A percentile compares a stretch with the other conserved stretches of the same genome.
These are phyloP conservation scores for Odontothrips loti DNA, from an alignment of 2,888 invertebrate genomes.

Conservation along the genomic window DNA sequence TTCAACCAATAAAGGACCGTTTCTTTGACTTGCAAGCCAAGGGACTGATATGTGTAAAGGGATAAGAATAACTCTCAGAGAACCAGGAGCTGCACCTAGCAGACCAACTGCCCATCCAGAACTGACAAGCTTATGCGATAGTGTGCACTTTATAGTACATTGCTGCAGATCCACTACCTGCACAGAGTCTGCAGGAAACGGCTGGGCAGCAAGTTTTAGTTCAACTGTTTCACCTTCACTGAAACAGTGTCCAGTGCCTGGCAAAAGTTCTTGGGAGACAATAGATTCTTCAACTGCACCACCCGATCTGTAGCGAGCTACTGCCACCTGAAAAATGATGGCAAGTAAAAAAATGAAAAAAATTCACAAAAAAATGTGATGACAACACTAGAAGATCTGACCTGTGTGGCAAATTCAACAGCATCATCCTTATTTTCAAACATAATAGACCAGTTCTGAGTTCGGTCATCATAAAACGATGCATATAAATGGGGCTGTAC, in stretches of 20 bases:
- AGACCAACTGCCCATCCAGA: not conserved
- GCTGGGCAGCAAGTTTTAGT: not conserved
- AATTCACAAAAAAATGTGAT: too few relatives aligned
- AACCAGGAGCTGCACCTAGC: not conserved
- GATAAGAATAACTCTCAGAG: not conserved
- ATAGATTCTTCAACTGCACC: not conserved
- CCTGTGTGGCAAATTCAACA: constrained; percentile 37
- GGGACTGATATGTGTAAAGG: not conserved
- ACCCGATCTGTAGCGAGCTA: not conserved
- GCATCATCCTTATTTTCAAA: constrained; percentile 41
- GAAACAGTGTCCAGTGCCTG: not conserved
- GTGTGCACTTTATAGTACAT: not conserved
- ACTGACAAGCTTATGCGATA: not conserved
- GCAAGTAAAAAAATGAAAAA: too few relatives aligned
- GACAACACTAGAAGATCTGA: not conserved
- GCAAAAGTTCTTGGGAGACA: not conserved
- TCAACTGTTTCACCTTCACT: not conserved
- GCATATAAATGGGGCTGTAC: constrained; percentile 37
- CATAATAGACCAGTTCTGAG: constrained; percentile 48
- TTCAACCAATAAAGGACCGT: not conserved
- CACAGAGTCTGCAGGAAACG: constrained; percentile 30
- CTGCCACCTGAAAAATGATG: not conserved
- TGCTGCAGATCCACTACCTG: not conserved
- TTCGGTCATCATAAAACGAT: constrained; percentile 47
- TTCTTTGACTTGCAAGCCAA: not conserved